Evolutionary conservation across 2,888 invertebrate species (phyloP).

Genomic region (Gnatocerus cornutus): DNA sequence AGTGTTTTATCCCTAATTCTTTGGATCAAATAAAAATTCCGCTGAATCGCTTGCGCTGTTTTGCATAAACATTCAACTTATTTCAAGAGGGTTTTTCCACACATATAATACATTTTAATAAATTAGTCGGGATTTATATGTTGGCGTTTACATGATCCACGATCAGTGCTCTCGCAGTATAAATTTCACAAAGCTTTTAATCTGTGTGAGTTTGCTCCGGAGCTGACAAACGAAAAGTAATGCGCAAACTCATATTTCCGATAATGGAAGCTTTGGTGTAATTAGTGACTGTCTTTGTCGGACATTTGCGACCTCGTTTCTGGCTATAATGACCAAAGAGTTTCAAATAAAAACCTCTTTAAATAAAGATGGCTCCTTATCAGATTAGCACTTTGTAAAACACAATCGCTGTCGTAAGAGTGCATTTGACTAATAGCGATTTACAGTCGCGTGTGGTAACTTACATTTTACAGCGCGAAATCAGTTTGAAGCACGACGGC

Average conservation of each 20-base stretch:
- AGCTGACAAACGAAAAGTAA: conserved; percentile 19
- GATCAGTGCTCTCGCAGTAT: conserved; percentile 19
- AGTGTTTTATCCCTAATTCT: no score
- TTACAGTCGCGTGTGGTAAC: no score
- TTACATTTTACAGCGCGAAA: no score
- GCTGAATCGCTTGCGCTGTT: no score
- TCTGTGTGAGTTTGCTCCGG: conserved; percentile 20
- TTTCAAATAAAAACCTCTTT: neutral
- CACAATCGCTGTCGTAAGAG: neutral
- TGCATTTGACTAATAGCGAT: no score
- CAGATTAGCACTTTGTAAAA: neutral
- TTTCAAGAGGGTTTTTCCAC: neutral
- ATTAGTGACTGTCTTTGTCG: conserved; percentile 8
- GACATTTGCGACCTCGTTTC: neutral
- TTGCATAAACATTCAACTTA: neutral
- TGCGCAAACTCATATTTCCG: conserved; percentile 3
- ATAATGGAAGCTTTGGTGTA: conserved; percentile 7
- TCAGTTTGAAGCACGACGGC: no score
- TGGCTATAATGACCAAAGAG: neutral
- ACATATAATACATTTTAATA: conserved; percentile 6
- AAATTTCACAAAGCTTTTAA: conserved; percentile 40
- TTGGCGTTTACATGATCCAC: neutral
- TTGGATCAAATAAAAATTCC: no score
- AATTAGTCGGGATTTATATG: neutral
- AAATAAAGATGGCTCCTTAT: neutral